Evolutionary conservation across 2,888 invertebrate species (phyloP), one percentile per base, ranked within the genome.

Genomic region (Drosophila mettleri): DNA sequence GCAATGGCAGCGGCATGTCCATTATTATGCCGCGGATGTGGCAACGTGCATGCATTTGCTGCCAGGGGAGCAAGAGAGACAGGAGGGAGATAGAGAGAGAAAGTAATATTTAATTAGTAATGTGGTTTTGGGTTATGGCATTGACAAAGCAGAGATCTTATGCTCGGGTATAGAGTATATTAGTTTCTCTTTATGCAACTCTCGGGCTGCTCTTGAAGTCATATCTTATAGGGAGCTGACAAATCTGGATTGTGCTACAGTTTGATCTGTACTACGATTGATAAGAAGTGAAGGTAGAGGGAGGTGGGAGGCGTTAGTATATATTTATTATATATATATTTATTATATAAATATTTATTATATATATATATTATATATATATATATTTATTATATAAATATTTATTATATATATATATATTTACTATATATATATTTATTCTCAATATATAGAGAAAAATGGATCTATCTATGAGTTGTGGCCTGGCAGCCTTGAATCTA

Each of bases 1-100:
- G 71, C 69, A 29, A 65, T 53, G 69, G 88, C 85, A 10, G 57
- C 63, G 12, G 52, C 74, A 71, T 90, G 90, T 57, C 83, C 74
- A 60, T 90, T 91, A 68, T 90, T 90, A 69, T 92, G 92, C 57
- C 92, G 83, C 54, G 92, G 92, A 88, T 92, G 92, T 33, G 92
- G 92, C 84, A 92, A 75, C 10, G 92, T 92, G 72, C 92, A 83
- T 34, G 92, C 90, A 80, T 92, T 92, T n/a, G 88, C 92, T 92
- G 74, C 29, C 87, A 86, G 45, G 29, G 39, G 49, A 55, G 46
- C 7, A 16, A 2, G 29, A 12, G 14, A 31, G 3, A 27, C 4
- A 14, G 18, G 18, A 20, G 24, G 1, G 1, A 22, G 46, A 7
- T n/a, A 12, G 18, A 1, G 29, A 46, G 7, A 12, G 24, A 3